phyloP scores from a whole-genome alignment of 2,888 invertebrate genomes.

The Erpobdella octoculata region DNA sequence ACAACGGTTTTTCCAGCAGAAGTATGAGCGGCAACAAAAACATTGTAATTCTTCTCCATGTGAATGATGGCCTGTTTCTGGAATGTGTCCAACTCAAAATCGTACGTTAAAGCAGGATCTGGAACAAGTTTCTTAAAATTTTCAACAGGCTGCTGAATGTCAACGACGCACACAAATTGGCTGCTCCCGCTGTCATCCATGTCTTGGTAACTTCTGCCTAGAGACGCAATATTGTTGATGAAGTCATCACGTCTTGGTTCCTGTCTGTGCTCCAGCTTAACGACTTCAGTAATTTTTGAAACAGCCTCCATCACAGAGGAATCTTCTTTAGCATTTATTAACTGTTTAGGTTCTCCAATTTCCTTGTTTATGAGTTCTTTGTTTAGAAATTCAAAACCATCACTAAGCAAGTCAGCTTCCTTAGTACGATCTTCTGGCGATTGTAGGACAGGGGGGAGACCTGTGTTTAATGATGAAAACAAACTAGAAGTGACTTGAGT shows the following conservation, averaged over 20 bases:
- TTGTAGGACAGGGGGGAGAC: no score
- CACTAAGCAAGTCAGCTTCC: no score
- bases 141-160: slow-evolving; percentile 69
- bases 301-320: no score
- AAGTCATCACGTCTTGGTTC: not conserved
- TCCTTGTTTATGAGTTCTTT: no score
- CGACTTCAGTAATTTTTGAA: no score
- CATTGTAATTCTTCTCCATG: slow-evolving; percentile 83
- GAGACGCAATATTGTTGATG: not conserved
- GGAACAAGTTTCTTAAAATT: slow-evolving; percentile 75
- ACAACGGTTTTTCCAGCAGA: slow-evolving; percentile 95
- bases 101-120: slow-evolving; percentile 63
- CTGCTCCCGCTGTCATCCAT: slow-evolving; percentile 46
- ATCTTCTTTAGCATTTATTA: no score
- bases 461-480: no score
- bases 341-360: no score
- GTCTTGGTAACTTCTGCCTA: no score
- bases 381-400: no score
- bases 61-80: slow-evolving; percentile 93
- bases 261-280: slow-evolving; percentile 24
- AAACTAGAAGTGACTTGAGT: no score
- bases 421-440: no score
- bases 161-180: slow-evolving; percentile 80
- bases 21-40: slow-evolving; percentile 97
- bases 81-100: slow-evolving; percentile 89